Conservation (phyloP, 2,797 vertebrate genomes). For the Danio choprae region DNA sequence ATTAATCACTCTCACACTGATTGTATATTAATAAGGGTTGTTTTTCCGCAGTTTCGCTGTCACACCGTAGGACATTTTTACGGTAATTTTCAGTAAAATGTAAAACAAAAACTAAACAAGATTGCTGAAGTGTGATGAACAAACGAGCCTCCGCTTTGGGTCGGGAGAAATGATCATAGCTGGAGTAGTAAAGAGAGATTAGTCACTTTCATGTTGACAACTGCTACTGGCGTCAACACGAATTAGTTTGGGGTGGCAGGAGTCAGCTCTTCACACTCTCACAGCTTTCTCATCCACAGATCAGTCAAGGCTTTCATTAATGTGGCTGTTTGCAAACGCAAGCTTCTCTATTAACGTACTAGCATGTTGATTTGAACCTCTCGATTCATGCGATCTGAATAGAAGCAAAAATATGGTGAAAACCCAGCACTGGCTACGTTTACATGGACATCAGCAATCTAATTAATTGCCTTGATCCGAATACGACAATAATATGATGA, state of each 20-base stretch:
- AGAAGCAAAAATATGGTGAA: no score
- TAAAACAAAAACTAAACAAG: no score
- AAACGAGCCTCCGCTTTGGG: not conserved
- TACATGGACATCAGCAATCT: no score
- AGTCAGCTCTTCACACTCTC: not conserved
- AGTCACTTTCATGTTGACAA: constrained; percentile 28
- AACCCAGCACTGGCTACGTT: no score
- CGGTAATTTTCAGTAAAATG: no score
- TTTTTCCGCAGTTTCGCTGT: no score
- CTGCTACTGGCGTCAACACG: constrained; percentile 10
- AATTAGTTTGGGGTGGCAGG: not conserved
- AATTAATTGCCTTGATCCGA: no score
- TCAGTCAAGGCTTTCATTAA: constrained; percentile 20
- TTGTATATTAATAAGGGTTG: no score
- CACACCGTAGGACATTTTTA: no score
- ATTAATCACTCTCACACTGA: no score
- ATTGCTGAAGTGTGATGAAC: constrained; percentile 7
- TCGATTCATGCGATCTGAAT: not conserved
- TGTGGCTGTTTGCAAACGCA: constrained; percentile 4
- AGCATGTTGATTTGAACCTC: not conserved
- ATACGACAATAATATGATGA: no score
- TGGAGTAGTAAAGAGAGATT: constrained; percentile 16
- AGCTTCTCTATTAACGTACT: not conserved
- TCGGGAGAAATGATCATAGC: not conserved
- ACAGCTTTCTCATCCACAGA: constrained; percentile 24